A percentile compares a stretch with the other conserved stretches of the same genome.
Conservation (phyloP, 2,888 invertebrate genomes). For the Drosophila kuntzei region DNA sequence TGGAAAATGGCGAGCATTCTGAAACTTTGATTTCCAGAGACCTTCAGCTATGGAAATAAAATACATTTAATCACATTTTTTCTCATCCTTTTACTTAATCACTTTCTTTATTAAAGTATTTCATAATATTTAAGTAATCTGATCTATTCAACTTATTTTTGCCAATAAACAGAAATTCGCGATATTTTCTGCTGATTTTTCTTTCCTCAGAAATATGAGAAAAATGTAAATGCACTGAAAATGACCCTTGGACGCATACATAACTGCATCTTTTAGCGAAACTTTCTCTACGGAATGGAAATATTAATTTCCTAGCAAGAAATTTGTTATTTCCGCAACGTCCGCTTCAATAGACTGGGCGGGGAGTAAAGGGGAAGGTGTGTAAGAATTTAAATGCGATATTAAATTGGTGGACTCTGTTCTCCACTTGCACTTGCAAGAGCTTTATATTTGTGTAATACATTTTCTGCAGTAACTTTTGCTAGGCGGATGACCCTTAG, state of each 20-base stretch:
- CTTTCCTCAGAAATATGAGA: background rate
- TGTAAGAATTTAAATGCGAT: constrained; percentile 70
- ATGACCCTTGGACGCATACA: constrained; percentile 33
- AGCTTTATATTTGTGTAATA: constrained; percentile 49
- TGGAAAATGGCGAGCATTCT: constrained; percentile 16
- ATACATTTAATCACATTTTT: constrained; percentile 33
- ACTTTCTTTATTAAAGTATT: background rate
- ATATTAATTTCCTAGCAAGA: constrained; percentile 83
- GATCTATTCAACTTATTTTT: background rate
- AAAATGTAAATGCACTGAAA: constrained; percentile 4
- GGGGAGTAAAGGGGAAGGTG: constrained; percentile 1
- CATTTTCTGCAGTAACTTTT: constrained; percentile 49
- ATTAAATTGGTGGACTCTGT: constrained; percentile 57
- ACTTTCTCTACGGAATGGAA: constrained; percentile 78
- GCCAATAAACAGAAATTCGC: background rate
- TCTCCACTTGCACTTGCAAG: constrained; percentile 13
- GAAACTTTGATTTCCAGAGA: constrained; percentile 34
- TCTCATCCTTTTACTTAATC: background rate
- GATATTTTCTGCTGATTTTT: constrained; percentile 1
- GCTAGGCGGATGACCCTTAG: constrained; percentile 50
- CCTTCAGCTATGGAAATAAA: constrained; percentile 33
- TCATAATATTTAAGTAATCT: background rate
- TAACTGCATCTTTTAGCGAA: constrained; percentile 45
- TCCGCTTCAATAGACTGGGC: constrained; percentile 46
- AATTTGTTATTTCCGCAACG: constrained; percentile 80